Base-by-base conservation (phyloP, 2,888 invertebrate genomes). In the Metellina segmentata region DNA sequence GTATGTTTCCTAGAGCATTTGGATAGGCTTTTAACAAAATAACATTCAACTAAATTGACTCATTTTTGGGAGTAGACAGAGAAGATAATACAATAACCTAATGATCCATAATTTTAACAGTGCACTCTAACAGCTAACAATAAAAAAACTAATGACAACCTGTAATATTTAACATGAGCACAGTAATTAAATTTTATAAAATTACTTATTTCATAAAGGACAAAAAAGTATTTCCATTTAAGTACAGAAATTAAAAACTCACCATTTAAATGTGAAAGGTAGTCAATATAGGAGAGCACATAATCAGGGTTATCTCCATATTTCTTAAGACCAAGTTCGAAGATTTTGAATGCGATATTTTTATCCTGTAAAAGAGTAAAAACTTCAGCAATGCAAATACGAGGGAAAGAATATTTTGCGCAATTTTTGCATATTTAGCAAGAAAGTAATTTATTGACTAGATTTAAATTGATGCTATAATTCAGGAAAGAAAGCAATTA, bases 241-340 rank as follows among this genome's bases (percentile, higher is more conserved):
- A 34, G 49, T 51, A 52, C 52, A 13, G 8, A 7, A 51, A 82
- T 9, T 52, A 71, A 78, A 20, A 61, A 93, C 93, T 92, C 94
- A 97, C 98, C 98, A 95, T 99, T 99, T 72, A 99, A 96, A 96
- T 99, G 99, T 9, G 99, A 98, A 88, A 99, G 95, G 94, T 99
- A 99, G 95, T 99, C 99, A 92, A 99, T 98, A 94, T 99, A 99
- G 94, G 98, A 98, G 93, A 98, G 96, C 90, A 99, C 97, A 94
- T 99, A 99, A 94, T 99, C 99, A 0, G 99, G 98, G 94, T 98
- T 97, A 94, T 98, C 97, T 0, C 98, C 97, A 95, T 98, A 99
- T 95, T 99, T 99, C 95, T 99, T 99, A 85, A 99, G 95, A 0
- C 99, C 99, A 86, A 99, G 96, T 95, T 99, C 99, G 95, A 99